Conservation (phyloP, 1,140 invertebrate species). For the Hypothenemus hampei region DNA sequence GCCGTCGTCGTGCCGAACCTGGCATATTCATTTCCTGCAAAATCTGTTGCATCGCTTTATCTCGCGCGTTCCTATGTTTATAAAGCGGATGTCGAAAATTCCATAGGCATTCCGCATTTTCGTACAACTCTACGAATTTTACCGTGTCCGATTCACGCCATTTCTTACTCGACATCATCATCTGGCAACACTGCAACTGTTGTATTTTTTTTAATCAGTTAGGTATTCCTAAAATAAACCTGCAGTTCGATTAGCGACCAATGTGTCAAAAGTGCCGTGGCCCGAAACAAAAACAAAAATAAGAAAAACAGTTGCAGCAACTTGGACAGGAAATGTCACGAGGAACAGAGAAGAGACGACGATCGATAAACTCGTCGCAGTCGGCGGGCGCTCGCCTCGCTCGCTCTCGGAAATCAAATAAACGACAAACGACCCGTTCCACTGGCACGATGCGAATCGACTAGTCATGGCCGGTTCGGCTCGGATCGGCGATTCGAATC, state of each 20-base stretch:
- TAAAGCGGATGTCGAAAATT: conserved; percentile 47
- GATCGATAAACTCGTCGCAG: not conserved
- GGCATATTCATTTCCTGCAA: conserved; percentile 45
- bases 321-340: not conserved
- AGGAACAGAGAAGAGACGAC: not conserved
- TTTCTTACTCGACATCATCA: conserved; percentile 31
- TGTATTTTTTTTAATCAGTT: not conserved
- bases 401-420: not conserved
- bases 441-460: conserved; percentile 17
- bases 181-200: not conserved
- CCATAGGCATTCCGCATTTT: conserved; percentile 49
- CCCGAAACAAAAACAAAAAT: not conserved
- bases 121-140: conserved; percentile 49
- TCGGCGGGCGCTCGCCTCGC: not conserved
- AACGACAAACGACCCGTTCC: conserved; percentile 1
- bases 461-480: conserved; percentile 7
- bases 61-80: conserved; percentile 44
- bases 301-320: not conserved
- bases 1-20: conserved; percentile 29
- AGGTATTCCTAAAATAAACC: not conserved
- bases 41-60: conserved; percentile 45
- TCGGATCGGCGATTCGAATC: conserved; percentile 13
- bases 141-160: conserved; percentile 47
- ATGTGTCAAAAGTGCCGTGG: not conserved
- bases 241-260: not conserved